These are phyloP conservation scores for Watersipora subatra DNA, from an alignment of 1,140 invertebrate genomes.

Conservation along the genomic window DNA sequence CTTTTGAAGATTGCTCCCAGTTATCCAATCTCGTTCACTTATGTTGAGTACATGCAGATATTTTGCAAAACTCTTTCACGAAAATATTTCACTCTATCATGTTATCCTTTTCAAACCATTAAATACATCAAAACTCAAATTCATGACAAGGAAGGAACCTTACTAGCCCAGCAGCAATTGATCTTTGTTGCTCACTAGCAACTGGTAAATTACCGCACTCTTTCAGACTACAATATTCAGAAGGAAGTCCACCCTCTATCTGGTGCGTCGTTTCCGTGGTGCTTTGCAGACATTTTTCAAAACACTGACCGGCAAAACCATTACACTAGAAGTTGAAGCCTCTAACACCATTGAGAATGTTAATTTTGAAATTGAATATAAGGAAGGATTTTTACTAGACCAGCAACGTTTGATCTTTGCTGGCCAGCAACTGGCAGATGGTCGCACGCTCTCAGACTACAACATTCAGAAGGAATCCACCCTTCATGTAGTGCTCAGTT, in stretches of 20 bases:
- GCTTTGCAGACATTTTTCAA: slow-evolving; percentile 47
- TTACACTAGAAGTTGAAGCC: slow-evolving; percentile 38
- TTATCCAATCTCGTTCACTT: too few species aligned
- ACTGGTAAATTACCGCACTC: slow-evolving; percentile 47
- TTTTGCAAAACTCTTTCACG: too few species aligned
- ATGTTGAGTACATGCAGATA: too few species aligned
- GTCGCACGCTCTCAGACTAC: slow-evolving; percentile 48
- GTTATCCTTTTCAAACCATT: too few species aligned
- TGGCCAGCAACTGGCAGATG: slow-evolving; percentile 46
- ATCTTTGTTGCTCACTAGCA: slow-evolving; percentile 47
- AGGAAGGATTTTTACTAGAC: slow-evolving; percentile 46
- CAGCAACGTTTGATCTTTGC: too few species aligned
- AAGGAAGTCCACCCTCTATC: slow-evolving; percentile 80
- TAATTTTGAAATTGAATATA: slow-evolving; percentile 75
- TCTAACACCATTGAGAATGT: slow-evolving; percentile 58
- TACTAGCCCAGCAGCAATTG: slow-evolving; percentile 38
- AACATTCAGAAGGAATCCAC: too few species aligned
- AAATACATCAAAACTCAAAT: too few species aligned
- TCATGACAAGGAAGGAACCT: slow-evolving; percentile 25
- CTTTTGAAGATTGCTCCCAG: too few species aligned
- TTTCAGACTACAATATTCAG: slow-evolving; percentile 81
- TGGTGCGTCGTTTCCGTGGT: slow-evolving; percentile 21
- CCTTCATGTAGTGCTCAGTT: slow-evolving; percentile 20
- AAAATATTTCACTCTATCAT: too few species aligned
- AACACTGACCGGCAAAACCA: slow-evolving; percentile 46